phyloP scores from a whole-genome alignment of 1,140 invertebrate species.

The Euschistus heros region DNA sequence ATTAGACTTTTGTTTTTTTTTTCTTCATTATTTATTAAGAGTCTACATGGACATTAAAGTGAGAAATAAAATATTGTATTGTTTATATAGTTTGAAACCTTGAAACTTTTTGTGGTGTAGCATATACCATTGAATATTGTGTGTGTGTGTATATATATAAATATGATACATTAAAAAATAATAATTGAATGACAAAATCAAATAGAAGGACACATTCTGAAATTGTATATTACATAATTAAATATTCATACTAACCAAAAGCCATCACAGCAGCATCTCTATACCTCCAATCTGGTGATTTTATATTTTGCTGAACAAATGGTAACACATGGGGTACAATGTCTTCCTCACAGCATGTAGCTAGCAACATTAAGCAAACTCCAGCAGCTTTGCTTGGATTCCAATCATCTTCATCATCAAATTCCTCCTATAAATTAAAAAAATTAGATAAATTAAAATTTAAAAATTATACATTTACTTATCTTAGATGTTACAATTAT shows the following conservation, averaged over 20 bases:
- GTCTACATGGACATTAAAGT: no score
- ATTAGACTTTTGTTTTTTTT: no score
- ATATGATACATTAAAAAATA: no score
- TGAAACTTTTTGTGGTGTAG: no score
- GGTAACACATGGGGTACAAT: constrained; percentile 93
- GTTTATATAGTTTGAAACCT: no score
- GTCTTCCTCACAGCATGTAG: constrained; percentile 93
- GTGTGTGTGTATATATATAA: no score
- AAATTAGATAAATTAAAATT: background rate
- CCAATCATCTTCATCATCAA: constrained; percentile 98
- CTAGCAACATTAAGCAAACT: constrained; percentile 96
- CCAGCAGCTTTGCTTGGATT: constrained; percentile 98
- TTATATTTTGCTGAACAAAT: constrained; percentile 94
- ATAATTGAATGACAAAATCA: background rate
- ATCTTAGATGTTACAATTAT: no score
- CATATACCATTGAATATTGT: no score
- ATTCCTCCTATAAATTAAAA: constrained; percentile 47
- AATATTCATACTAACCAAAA: constrained; percentile 53
- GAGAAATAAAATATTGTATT: no score
- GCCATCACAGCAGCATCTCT: constrained; percentile 98
- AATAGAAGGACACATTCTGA: background rate
- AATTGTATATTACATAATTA: background rate
- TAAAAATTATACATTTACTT: background rate
- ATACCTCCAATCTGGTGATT: constrained; percentile 85
- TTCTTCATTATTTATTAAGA: no score